Evolutionary conservation across 2,888 invertebrate species (phyloP), one percentile per base, ranked within the genome.

Genomic region (Periphyllus acericola): DNA sequence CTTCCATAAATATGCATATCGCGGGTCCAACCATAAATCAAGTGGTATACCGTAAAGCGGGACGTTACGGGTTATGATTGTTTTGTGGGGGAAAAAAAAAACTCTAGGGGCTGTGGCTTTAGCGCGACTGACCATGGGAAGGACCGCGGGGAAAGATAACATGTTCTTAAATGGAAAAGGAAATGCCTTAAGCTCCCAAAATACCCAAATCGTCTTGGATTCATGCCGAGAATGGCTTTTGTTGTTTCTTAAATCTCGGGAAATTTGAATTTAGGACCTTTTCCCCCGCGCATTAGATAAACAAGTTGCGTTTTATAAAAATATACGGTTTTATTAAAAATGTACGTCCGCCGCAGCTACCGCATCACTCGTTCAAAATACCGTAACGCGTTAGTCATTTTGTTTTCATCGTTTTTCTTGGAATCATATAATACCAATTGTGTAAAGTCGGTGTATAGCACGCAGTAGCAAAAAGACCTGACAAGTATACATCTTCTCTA

Each of bases 11-110:
- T 78, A 78, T 78, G 25, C 32, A 60, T 79, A 60, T 32, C 5
- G 71, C 21, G 85, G 79, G 34, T 72, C 32, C 11, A 32, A 76
- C 60, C 71, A 86, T 86, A 86, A 86, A 86, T 86, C 86, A 86
- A 79, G 55, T 25, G 79, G 32, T 68, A 52, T 32, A 79, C 79
- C 36, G 72, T 86, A 86, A 86, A 86, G 72, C 86, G 36, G 79
- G 80, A 84, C 60, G 76, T 84, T 78, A 36, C 79, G 79, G 80
- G 79, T 72, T 86, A 79, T 72, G 79, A 86, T 79, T 86, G 86
- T 86, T 80, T 86, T 72, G 86, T 25, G 68, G 21, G 85, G 79
- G 4, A 8, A 55, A 68, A 78, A 32, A 78, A 79, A 78, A 80
- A 36, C 71, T 32, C 36, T 19, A 83, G 34, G n/a, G 74, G 52